Percentiles rank a stretch among this genome's conserved stretches.
These are phyloP conservation scores for Cavia porcellus DNA, from an alignment of 2,113 vertebrate genomes.

Conservation along the genomic window DNA sequence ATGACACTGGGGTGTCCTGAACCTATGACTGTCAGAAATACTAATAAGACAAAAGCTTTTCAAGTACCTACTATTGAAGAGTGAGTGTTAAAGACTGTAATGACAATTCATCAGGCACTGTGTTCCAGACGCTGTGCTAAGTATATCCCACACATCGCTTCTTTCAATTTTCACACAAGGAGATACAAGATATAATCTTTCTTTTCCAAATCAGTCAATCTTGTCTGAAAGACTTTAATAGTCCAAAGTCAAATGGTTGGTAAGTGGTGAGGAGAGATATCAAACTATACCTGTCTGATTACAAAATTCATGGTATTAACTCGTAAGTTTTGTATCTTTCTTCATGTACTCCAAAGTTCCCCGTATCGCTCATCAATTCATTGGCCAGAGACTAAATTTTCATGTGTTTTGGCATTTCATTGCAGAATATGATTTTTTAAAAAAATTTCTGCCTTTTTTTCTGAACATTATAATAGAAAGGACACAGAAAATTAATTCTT, in stretches of 20 bases:
- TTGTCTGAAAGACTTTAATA: conserved; percentile 14
- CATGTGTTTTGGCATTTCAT: neutral
- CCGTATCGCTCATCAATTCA: neutral
- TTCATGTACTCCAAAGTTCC: neutral
- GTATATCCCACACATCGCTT: neutral
- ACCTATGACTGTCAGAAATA: neutral
- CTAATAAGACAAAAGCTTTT: neutral
- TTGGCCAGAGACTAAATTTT: neutral
- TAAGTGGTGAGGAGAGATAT: neutral
- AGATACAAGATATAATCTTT: conserved; percentile 31
- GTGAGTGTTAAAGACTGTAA: neutral
- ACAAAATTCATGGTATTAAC: neutral
- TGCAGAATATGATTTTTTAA: neutral
- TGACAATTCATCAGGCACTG: neutral
- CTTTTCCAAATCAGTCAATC: conserved; percentile 3
- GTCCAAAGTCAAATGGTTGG: neutral
- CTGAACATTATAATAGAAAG: neutral
- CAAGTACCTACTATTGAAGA: neutral
- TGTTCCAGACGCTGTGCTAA: neutral
- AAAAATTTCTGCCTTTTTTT: neutral
- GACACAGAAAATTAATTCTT: neutral
- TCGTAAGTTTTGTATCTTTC: neutral
- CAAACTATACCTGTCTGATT: neutral
- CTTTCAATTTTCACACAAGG: neutral
- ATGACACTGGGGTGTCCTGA: neutral